Evolutionary conservation across 2,888 invertebrate genomes (phyloP).

Genomic region (Ernsta delagoae): DNA sequence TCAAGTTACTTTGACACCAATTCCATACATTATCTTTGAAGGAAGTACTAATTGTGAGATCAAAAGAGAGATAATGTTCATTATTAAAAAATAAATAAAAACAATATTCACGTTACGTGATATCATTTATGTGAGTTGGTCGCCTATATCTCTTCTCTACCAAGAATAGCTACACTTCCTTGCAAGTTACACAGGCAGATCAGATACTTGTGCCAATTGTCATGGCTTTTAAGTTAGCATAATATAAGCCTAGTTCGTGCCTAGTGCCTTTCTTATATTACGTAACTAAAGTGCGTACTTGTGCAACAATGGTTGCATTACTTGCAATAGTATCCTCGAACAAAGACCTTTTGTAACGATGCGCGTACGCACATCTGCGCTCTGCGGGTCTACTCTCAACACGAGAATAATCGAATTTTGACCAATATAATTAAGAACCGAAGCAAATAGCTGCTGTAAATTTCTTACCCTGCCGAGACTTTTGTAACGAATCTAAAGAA

Average conservation of each 20-base stretch:
- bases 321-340: slow-evolving; percentile 34
- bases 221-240: neutral
- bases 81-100: too few relatives aligned
- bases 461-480: too few relatives aligned
- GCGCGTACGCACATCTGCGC: slow-evolving; percentile 31
- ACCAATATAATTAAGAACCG: too few relatives aligned
- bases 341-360: slow-evolving; percentile 43
- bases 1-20: too few relatives aligned
- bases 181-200: neutral
- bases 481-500: too few relatives aligned
- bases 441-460: too few relatives aligned
- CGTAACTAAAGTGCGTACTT: neutral
- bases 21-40: too few relatives aligned
- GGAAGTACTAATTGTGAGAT: too few relatives aligned
- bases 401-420: neutral
- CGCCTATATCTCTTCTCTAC: too few relatives aligned
- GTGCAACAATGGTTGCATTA: slow-evolving; percentile 11
- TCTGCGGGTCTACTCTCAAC: neutral
- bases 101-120: too few relatives aligned
- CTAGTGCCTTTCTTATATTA: slow-evolving; percentile 5
- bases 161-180: neutral
- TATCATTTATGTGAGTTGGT: too few relatives aligned
- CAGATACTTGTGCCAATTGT: neutral
- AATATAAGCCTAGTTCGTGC: neutral
- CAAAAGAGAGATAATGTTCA: too few relatives aligned